Base-by-base conservation (phyloP, 2,888 invertebrate species). In the Periphyllus acericola region DNA sequence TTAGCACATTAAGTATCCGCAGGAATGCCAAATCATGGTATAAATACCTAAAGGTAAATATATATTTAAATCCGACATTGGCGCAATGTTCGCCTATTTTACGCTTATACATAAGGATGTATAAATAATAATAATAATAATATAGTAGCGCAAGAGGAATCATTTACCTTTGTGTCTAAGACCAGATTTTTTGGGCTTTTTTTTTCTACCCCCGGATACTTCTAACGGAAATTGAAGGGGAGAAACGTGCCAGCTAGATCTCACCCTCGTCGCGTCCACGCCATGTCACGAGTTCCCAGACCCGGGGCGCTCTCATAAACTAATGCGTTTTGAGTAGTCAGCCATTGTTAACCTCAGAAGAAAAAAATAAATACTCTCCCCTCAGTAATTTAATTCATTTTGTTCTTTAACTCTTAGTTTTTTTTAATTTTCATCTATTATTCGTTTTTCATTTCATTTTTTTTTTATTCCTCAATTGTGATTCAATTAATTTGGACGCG, bases 311-410 rank as follows among this genome's bases (percentile, higher is more conserved):
- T 75, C 83, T 83, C 83, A 60, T 83, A 75, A 75, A 83, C 83
- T 83, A 83, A 83, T 83, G 83, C 83, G 83, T 83, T 83, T 60
- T 29, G 83, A 83, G 83, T 75, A 83, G 83, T 75, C 83, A 8
- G 40, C 83, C 83, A 75, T 83, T 83, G 83, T 83, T 75, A 83
- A 83, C 83, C 75, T 83, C 60, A 74, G 55, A 60, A 60, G 60
- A 83, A 55, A 36, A 83, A 55, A 55, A 74, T 52, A 83, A 34
- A 60, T 29, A 1, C 72, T 11, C 55, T 66, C 74, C 72, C 36
- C 72, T 14, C 75, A 40, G 40, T 83, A 83, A 83, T 83, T 83
- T 60, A 75, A 83, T 83, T 83, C 83, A 40, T 83, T 83, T 55
- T 66, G 83, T 75, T 75, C 72, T 83, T 83, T 83, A 83, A 83